Evolutionary conservation across 1,140 invertebrate genomes (phyloP).

Genomic region (Subanguina moxae): DNA sequence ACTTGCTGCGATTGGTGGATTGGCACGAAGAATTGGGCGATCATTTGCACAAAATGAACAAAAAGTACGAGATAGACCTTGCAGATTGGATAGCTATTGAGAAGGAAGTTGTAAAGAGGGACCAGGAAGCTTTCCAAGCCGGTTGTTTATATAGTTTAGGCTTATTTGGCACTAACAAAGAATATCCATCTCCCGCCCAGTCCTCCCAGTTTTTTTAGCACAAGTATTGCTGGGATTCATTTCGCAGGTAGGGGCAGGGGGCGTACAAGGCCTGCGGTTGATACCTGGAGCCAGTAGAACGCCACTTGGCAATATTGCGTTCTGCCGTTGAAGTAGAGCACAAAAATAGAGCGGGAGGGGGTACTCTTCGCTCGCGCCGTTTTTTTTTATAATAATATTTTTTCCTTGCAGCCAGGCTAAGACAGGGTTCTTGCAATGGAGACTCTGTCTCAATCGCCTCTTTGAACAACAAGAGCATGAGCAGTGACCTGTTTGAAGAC

Average conservation of each 20-base stretch:
- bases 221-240: too few species aligned
- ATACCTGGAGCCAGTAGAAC: too few species aligned
- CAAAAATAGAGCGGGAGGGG: too few species aligned
- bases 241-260: too few species aligned
- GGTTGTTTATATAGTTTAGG: too few species aligned
- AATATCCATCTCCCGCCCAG: too few species aligned
- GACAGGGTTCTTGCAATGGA: slow-evolving; percentile 34
- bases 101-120: slow-evolving; percentile 78
- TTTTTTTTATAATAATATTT: background rate
- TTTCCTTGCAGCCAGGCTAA: slow-evolving; percentile 30
- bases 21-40: slow-evolving; percentile 69
- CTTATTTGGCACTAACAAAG: too few species aligned
- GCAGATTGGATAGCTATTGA: slow-evolving; percentile 88
- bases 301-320: too few species aligned
- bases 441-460: slow-evolving; percentile 35
- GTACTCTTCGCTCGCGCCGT: too few species aligned
- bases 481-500: slow-evolving; percentile 55
- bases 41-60: slow-evolving; percentile 66
- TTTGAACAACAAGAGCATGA: slow-evolving; percentile 31
- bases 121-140: slow-evolving; percentile 65
- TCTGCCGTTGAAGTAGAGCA: too few species aligned
- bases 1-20: slow-evolving; percentile 74
- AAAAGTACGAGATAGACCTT: slow-evolving; percentile 69
- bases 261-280: too few species aligned
- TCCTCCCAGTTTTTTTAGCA: too few species aligned